phyloP scores from a whole-genome alignment of 2,888 invertebrate species.

The Antheraea assamensis region DNA sequence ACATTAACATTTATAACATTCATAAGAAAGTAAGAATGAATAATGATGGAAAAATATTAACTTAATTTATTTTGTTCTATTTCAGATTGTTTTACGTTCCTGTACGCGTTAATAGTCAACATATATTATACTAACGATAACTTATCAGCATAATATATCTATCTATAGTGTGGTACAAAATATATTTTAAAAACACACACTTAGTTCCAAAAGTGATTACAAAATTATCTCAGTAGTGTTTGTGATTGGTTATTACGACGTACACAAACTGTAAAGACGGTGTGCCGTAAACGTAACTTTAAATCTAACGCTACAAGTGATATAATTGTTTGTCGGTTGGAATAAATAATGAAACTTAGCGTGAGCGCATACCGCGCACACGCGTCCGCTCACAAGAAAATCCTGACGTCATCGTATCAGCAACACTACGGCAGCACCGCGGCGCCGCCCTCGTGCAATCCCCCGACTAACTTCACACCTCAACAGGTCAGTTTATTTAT shows the following conservation, averaged over 20 bases:
- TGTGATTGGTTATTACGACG: not conserved
- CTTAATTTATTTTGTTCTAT: not conserved
- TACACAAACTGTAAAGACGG: not conserved
- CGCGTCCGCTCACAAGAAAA: constrained; percentile 94
- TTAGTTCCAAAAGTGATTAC: not conserved
- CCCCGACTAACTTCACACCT: constrained; percentile 64
- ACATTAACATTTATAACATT: too few species aligned
- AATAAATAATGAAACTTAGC: constrained; percentile 88
- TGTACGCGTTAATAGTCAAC: too few species aligned
- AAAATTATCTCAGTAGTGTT: not conserved
- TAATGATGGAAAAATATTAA: too few species aligned
- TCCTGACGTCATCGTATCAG: constrained; percentile 89
- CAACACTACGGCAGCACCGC: constrained; percentile 90
- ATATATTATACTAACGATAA: constrained; percentile 13
- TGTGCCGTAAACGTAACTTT: not conserved
- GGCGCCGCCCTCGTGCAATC: constrained; percentile 81
- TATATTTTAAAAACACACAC: not conserved
- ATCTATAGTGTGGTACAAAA: not conserved
- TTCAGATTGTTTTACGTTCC: constrained; percentile 3
- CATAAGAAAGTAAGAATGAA: too few species aligned
- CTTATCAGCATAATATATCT: too few species aligned
- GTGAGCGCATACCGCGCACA: constrained; percentile 94
- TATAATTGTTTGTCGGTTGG: constrained; percentile 11
- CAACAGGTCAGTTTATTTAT: constrained; percentile 55
- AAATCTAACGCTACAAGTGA: not conserved